Conservation (phyloP, 2,113 vertebrate species). For the Kobus ellipsiprymnus region DNA sequence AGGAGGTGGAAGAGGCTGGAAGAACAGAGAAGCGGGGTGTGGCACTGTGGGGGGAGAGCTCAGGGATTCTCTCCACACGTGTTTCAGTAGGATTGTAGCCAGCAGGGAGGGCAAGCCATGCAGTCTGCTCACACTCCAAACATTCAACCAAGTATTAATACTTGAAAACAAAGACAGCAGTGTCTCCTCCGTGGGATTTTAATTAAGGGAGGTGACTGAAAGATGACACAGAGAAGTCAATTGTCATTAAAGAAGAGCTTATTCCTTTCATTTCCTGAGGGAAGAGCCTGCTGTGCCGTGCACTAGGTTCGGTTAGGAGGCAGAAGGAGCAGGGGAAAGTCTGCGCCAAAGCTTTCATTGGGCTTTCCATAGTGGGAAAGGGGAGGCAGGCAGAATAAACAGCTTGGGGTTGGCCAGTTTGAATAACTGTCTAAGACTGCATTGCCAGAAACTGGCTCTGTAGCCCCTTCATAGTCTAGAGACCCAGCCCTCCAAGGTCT, state of each 20-base stretch:
- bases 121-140: not conserved
- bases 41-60: rapidly evolving
- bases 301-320: too few species aligned
- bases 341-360: too few species aligned
- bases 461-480: not conserved
- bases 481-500: not conserved
- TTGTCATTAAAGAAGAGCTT: not conserved
- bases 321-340: not conserved
- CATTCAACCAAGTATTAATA: not conserved
- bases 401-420: not conserved
- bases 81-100: not conserved
- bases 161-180: not conserved
- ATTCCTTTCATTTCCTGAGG: not conserved
- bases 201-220: not conserved
- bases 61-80: not conserved
- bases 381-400: not conserved
- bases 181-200: not conserved
- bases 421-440: not conserved
- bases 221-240: not conserved
- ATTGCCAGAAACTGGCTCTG: not conserved
- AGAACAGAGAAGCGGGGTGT: not conserved
- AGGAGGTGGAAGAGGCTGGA: not conserved
- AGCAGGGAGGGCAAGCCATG: not conserved
- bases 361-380: not conserved
- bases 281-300: not conserved